Percentiles rank a stretch among this genome's conserved stretches.
phyloP scores from a whole-genome alignment of 2,888 invertebrate species.

The Tipula helvola region DNA sequence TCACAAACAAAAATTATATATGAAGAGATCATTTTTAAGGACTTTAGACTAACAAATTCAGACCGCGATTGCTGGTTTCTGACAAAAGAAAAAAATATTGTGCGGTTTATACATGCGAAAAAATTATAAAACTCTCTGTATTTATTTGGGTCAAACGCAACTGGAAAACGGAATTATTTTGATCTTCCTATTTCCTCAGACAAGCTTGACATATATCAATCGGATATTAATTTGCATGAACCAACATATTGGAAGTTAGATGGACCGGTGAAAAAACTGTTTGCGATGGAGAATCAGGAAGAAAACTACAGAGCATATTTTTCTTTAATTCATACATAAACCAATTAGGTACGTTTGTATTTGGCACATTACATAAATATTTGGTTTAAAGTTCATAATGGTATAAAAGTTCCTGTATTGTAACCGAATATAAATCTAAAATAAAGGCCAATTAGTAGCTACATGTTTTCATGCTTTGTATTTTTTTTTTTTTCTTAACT shows the following conservation, averaged over 20 bases:
- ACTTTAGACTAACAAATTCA: background rate
- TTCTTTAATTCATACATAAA: background rate
- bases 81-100: background rate
- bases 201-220: background rate
- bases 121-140: background rate
- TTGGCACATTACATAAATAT: too few relatives aligned
- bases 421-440: too few relatives aligned
- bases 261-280: background rate
- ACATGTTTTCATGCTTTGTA: too few relatives aligned
- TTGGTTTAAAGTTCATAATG: too few relatives aligned
- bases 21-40: background rate
- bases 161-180: background rate
- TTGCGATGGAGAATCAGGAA: constrained; percentile 5
- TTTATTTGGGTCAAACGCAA: background rate
- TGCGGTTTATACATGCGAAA: background rate
- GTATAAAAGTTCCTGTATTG: too few relatives aligned
- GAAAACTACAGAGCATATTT: background rate
- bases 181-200: background rate
- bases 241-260: background rate
- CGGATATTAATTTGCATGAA: background rate
- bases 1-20: constrained; percentile 6
- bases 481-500: too few relatives aligned
- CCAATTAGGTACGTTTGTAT: background rate
- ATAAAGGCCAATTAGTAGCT: too few relatives aligned
- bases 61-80: background rate